Conservation (phyloP, 2,888 invertebrate species). For the Nysson spinosus region DNA sequence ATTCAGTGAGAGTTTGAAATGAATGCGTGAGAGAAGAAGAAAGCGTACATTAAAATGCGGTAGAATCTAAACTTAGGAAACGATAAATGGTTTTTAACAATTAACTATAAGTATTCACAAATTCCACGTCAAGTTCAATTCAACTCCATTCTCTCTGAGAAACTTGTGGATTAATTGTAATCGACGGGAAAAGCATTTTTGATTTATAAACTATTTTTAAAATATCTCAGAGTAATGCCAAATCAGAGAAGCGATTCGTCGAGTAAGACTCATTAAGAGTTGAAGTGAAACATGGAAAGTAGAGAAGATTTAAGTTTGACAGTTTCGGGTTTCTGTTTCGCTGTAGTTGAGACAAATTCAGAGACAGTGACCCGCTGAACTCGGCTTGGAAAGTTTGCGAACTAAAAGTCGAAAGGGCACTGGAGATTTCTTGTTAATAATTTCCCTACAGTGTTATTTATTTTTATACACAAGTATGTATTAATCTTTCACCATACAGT, state of each 20-base stretch:
- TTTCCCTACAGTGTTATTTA: neutral
- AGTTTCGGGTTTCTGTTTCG: conserved; percentile 31
- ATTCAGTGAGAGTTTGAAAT: neutral
- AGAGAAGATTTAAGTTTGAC: conserved; percentile 30
- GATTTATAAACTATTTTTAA: no score
- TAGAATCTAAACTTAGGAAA: no score
- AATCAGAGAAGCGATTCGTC: conserved; percentile 25
- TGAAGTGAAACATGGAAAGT: neutral
- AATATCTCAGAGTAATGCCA: neutral
- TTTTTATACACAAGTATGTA: no score
- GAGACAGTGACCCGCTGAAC: conserved; percentile 25
- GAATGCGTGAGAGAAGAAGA: conserved; percentile 3
- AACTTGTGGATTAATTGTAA: no score
- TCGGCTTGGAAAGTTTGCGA: conserved; percentile 32
- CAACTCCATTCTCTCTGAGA: no score
- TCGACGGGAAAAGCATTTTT: no score
- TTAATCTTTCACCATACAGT: no score
- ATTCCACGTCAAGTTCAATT: no score
- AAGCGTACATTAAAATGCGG: no score
- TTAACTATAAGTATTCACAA: no score
- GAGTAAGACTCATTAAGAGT: conserved; percentile 22
- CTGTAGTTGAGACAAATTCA: conserved; percentile 6
- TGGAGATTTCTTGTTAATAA: conserved; percentile 15
- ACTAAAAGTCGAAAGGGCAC: conserved; percentile 21
- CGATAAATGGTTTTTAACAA: no score